Evolutionary conservation across 2,113 vertebrate genomes (phyloP).

Genomic region (Varanus salvator): DNA sequence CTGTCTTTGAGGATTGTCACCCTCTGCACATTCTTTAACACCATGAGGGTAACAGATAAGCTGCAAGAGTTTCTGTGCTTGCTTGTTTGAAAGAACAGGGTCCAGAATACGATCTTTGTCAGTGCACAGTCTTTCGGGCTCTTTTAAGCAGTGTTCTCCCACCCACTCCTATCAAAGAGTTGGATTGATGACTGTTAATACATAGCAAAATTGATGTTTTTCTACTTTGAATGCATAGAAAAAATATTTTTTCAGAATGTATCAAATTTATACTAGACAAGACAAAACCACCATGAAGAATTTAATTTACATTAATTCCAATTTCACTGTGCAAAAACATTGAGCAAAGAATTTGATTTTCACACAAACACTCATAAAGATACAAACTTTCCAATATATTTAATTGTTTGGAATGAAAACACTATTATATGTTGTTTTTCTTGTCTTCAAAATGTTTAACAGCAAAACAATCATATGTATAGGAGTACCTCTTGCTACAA

Average conservation of each 20-base stretch:
- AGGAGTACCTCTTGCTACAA: neutral
- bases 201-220: slow-evolving; percentile 4
- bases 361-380: neutral
- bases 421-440: neutral
- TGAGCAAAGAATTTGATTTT: neutral
- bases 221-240: neutral
- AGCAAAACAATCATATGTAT: neutral
- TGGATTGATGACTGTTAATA: neutral
- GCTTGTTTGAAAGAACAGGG: slow-evolving; percentile 81
- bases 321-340: neutral
- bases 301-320: neutral
- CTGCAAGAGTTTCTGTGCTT: slow-evolving; percentile 80
- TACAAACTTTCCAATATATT: neutral
- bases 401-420: neutral
- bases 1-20: slow-evolving; percentile 78
- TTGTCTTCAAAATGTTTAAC: neutral
- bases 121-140: slow-evolving; percentile 80
- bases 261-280: neutral
- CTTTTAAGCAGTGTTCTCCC: slow-evolving; percentile 82
- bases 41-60: slow-evolving; percentile 82
- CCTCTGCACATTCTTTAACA: slow-evolving; percentile 70
- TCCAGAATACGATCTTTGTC: slow-evolving; percentile 83
- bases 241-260: neutral
- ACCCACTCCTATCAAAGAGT: slow-evolving; percentile 77
- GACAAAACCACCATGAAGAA: neutral